These are phyloP conservation scores for Hydrochoerus hydrochaeris DNA, from an alignment of 2,113 vertebrate genomes.

Conservation along the genomic window DNA sequence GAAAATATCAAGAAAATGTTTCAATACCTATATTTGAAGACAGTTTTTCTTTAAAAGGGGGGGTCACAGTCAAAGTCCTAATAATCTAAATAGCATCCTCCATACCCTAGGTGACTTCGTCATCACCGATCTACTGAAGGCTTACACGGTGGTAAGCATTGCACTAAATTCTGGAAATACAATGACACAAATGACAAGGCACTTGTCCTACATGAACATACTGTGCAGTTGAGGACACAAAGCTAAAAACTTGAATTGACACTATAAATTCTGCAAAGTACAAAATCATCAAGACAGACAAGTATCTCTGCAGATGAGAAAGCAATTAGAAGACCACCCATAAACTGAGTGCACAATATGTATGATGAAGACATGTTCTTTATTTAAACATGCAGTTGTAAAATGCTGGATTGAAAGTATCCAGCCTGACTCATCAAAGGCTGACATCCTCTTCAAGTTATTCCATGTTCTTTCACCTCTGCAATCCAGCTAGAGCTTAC, in stretches of 20 bases:
- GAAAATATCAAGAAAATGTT: slow-evolving; percentile 33
- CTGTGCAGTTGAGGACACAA: neutral
- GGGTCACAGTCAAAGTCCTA: neutral
- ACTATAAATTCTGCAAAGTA: neutral
- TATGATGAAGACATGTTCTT: neutral
- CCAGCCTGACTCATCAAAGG: neutral
- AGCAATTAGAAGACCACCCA: neutral
- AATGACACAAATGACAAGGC: neutral
- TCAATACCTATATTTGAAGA: slow-evolving; percentile 9
- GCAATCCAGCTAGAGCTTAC: neutral
- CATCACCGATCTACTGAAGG: neutral
- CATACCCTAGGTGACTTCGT: neutral
- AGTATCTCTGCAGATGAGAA: neutral
- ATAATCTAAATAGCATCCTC: neutral
- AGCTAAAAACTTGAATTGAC: neutral
- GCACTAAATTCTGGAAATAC: neutral
- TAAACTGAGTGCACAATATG: neutral
- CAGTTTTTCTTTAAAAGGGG: neutral
- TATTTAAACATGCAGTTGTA: neutral
- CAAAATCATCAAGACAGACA: neutral
- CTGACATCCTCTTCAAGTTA: neutral
- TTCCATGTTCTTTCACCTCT: neutral
- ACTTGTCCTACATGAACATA: neutral
- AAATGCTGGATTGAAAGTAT: neutral
- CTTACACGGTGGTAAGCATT: neutral